phyloP scores from a whole-genome alignment of 2,888 invertebrate species.

The Pandemis corylana region DNA sequence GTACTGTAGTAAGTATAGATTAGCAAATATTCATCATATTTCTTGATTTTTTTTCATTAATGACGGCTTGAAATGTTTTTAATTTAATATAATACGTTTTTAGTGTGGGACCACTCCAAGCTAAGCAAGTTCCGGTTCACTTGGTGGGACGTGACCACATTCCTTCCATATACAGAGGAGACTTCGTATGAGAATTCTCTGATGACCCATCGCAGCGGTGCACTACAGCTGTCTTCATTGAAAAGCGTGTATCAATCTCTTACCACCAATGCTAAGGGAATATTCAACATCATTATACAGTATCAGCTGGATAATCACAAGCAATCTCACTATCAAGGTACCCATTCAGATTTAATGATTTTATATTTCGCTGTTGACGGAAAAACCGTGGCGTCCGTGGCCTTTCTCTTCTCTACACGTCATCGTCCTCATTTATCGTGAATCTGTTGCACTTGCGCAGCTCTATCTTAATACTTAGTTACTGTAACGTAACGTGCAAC shows the following conservation, averaged over 20 bases:
- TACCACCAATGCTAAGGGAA: conserved; percentile 93
- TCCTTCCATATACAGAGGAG: conserved; percentile 92
- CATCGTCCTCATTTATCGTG: too few species aligned
- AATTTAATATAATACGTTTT: conserved; percentile 49
- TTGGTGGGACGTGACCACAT: conserved; percentile 96
- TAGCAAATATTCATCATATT: too few species aligned
- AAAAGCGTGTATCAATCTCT: conserved; percentile 95
- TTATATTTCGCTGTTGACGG: too few species aligned
- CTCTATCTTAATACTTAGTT: too few species aligned
- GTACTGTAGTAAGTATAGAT: too few species aligned
- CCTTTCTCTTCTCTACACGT: too few species aligned
- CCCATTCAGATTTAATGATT: too few species aligned
- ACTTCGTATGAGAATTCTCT: conserved; percentile 94
- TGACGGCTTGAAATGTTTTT: not conserved
- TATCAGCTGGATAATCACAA: conserved; percentile 92
- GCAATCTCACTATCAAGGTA: conserved; percentile 90
- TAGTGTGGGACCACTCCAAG: conserved; percentile 96
- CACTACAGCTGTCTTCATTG: conserved; percentile 92
- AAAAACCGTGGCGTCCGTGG: too few species aligned
- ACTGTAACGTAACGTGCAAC: too few species aligned
- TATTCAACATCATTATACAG: conserved; percentile 92
- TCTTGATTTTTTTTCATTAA: too few species aligned
- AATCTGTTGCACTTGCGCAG: too few species aligned
- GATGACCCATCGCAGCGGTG: conserved; percentile 91
- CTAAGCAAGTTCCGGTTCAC: conserved; percentile 94